Evolutionary conservation across 2,113 vertebrate genomes (phyloP), one percentile per base, ranked within the genome.

Genomic region (Zingel zingel): DNA sequence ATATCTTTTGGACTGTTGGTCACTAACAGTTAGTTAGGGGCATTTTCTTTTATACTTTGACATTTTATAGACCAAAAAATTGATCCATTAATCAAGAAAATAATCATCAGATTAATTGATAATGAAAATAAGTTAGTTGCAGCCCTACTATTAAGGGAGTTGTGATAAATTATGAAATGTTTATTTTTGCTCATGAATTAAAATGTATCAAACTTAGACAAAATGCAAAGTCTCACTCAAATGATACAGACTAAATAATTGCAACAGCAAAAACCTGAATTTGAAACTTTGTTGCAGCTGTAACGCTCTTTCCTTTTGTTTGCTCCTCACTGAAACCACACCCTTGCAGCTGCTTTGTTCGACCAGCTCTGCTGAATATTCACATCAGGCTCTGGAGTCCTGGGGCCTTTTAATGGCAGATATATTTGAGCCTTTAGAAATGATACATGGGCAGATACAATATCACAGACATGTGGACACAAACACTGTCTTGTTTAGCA

Each of bases 321-420:
- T 78, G 45, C 51, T 63, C 54, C 43, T 74, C 6, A 10, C 25
- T 77, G 66, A 87, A 86, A 80, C 91, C 90, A 87, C 90, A 88
- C 92, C 92, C 92, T 83, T 83, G 83, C 83, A 77, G 85, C 76
- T 61, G 86, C 91, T 93, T 93, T 91, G 92, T 92, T 87, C 80
- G 12, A 36, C n/a, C 86, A 61, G 73, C 72, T 6, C 84, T 48
- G 39, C 70, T 93, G 82, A 91, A 91, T 92, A 89, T 91, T 88
- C 84, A 93, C 71, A 87, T 87, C 79, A 21, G 51, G 30, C 63
- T 79, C 69, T 18, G 14, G 21, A 53, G 25, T 59, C 74, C 74
- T 21, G 53, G 25, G 69, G 43, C 69, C 70, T 56, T 65, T 68
- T 48, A 66, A 57, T 74, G 75, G 45, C 58, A 50, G 71, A 83